phyloP scores from a whole-genome alignment of 2,797 vertebrate genomes.

The Danio jaintianensis region DNA sequence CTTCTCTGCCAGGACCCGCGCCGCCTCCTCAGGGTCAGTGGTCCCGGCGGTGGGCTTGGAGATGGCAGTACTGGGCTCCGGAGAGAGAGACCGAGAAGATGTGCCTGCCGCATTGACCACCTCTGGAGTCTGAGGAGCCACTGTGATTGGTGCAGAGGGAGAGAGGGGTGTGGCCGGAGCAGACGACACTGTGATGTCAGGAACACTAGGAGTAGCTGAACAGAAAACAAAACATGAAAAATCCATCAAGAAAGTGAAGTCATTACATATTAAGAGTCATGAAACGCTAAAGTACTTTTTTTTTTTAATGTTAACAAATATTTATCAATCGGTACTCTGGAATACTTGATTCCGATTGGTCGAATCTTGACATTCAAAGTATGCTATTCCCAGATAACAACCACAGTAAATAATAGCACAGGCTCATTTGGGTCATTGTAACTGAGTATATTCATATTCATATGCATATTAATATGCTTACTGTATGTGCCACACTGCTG shows the following conservation, averaged over 20 bases:
- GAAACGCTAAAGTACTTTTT: no score
- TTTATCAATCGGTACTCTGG: no score
- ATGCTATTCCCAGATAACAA: no score
- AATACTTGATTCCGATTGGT: no score
- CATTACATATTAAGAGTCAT: neutral
- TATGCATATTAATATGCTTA: no score
- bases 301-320: no score
- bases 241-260: neutral
- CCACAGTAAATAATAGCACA: no score
- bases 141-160: conserved; percentile 52
- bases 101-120: neutral
- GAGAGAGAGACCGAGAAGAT: conserved; percentile 24
- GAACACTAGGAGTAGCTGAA: conserved; percentile 68
- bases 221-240: conserved; percentile 27
- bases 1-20: conserved; percentile 88
- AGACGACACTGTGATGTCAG: conserved; percentile 75
- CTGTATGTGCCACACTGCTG: no score
- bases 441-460: no score
- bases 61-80: conserved; percentile 64
- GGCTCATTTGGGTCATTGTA: no score
- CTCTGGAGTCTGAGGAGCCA: conserved; percentile 52
- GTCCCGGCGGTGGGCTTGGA: conserved; percentile 86
- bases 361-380: no score
- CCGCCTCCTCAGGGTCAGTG: conserved; percentile 90
- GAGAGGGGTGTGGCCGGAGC: conserved; percentile 66